These are phyloP conservation scores for Watsonalla binaria DNA, from an alignment of 2,888 invertebrate species.

Conservation along the genomic window DNA sequence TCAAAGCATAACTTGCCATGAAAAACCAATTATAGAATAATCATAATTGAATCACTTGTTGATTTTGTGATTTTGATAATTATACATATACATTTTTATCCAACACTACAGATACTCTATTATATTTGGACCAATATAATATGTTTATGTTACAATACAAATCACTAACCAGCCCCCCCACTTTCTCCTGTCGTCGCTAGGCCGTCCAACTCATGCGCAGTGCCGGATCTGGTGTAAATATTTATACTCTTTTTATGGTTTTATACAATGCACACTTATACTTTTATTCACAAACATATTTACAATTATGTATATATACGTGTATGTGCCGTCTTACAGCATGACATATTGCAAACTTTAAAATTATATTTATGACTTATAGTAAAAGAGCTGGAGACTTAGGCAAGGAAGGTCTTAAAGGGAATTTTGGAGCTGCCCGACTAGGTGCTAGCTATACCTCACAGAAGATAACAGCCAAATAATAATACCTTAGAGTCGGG, in stretches of 20 bases:
- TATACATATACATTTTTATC: too few species aligned
- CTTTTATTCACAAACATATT: constrained; percentile 39
- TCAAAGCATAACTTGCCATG: neutral
- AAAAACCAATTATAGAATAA: neutral
- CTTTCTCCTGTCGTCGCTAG: constrained; percentile 78
- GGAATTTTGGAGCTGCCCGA: too few species aligned
- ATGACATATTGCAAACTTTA: constrained; percentile 1
- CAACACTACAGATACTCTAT: too few species aligned
- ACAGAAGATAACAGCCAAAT: too few species aligned
- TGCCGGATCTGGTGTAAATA: constrained; percentile 94
- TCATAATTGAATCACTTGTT: neutral
- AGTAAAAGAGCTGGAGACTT: neutral
- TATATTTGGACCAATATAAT: neutral
- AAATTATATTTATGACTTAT: neutral
- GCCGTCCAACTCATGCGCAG: constrained; percentile 96
- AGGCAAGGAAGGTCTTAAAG: too few species aligned
- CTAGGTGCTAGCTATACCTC: too few species aligned
- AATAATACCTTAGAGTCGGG: too few species aligned
- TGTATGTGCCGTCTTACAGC: constrained; percentile 33
- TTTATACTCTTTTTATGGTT: constrained; percentile 54
- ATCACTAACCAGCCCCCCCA: constrained; percentile 64
- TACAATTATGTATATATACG: constrained; percentile 21
- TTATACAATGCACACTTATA: constrained; percentile 72
- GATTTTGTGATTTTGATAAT: neutral
- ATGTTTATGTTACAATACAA: constrained; percentile 14